Conservation (phyloP, 2,888 invertebrate species). For the Lasioglossum pauxillum region DNA sequence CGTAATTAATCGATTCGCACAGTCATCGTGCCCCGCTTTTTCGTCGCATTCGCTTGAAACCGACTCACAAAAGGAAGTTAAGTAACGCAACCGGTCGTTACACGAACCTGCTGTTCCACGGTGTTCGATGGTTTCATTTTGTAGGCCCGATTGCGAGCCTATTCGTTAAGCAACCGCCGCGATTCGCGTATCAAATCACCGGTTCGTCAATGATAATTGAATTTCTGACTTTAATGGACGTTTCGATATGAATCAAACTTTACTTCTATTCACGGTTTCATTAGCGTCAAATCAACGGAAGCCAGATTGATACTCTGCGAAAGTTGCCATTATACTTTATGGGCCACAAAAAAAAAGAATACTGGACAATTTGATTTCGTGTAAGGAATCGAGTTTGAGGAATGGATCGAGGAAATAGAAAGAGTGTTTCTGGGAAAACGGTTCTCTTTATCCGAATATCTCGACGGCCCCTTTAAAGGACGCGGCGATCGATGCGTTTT, state of each 20-base stretch:
- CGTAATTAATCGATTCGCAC: constrained; percentile 33
- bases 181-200: neutral
- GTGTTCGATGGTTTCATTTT: constrained; percentile 17
- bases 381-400: too few relatives aligned
- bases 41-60: neutral
- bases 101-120: neutral
- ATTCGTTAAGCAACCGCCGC: constrained; percentile 5
- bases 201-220: neutral
- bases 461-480: constrained; percentile 13
- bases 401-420: too few relatives aligned
- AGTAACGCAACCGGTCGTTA: constrained; percentile 28
- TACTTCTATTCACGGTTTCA: neutral
- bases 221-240: neutral
- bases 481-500: constrained; percentile 38
- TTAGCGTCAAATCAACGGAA: neutral
- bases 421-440: neutral
- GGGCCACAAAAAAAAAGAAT: neutral
- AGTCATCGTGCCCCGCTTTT: constrained; percentile 21
- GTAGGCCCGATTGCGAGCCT: neutral
- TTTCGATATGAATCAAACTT: neutral
- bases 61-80: constrained; percentile 37
- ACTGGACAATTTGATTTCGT: neutral
- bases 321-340: neutral
- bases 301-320: neutral
- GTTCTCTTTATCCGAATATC: neutral